These are phyloP conservation scores for Zootermopsis nevadensis DNA, from an alignment of 2,888 invertebrate genomes.

Conservation along the genomic window DNA sequence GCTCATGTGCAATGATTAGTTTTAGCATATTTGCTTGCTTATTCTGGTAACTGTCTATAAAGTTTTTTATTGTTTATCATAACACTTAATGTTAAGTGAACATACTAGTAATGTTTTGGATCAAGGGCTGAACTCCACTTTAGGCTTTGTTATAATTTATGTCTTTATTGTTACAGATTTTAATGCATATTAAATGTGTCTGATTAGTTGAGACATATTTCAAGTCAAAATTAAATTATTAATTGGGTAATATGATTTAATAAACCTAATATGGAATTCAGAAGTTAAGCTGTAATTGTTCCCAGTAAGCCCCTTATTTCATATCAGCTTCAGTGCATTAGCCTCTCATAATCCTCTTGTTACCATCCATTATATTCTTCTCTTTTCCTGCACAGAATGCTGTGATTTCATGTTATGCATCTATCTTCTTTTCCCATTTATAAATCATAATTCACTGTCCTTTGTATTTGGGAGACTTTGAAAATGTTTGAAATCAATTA, in stretches of 20 bases:
- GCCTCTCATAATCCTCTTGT: neutral
- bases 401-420: neutral
- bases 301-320: neutral
- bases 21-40: too few species aligned
- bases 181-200: neutral
- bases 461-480: slow-evolving; percentile 3
- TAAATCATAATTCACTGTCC: neutral
- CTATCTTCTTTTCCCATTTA: neutral
- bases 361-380: neutral
- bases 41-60: too few species aligned
- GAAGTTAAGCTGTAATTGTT: neutral
- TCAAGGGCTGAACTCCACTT: too few species aligned
- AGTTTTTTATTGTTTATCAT: too few species aligned
- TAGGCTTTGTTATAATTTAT: too few species aligned
- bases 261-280: neutral
- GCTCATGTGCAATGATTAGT: too few species aligned
- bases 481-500: neutral
- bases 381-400: neutral
- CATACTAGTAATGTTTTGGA: too few species aligned
- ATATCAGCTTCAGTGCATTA: neutral
- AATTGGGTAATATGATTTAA: neutral
- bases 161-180: neutral
- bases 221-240: neutral
- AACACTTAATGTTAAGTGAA: too few species aligned
- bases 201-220: neutral